Evolutionary conservation across 2,888 invertebrate species (phyloP), one percentile per base, ranked within the genome.

Genomic region (Cantharis rufa): DNA sequence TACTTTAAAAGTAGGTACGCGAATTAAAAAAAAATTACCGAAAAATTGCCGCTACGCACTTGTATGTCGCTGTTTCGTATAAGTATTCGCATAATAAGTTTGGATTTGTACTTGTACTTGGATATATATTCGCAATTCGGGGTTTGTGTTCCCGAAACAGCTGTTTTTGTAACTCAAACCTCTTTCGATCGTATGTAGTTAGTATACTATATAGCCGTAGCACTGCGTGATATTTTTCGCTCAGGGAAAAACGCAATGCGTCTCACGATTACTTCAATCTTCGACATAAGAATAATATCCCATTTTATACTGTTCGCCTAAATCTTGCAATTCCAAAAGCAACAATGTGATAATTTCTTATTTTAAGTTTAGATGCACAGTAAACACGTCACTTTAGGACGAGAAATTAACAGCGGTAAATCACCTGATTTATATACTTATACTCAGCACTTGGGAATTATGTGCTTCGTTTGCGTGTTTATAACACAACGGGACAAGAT

Each of bases 361-460:
- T 24, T 48, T 78, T 78, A 78, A 75, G 75, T 48, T 72, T 69
- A 69, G 72, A 70, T 75, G 69, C 70, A 48, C n/a, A n/a, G 48
- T 48, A 48, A 48, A 48, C 48, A 72, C 70, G 72, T 72, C 78
- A 75, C 78, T 70, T 27, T 75, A 75, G 75, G 78, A 79, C 78
- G 72, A 79, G 80, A 79, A 80, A 80, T 80, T 79, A 80, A 80
- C 80, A 78, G 71, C 79, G 69, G 69, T 70, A 71, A 77, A 78
- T 75, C 78, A 61, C 75, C 70, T 80, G 80, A 80, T 80, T 80
- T 80, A 80, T 80, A 71, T 73, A 80, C 78, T 76, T 62, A 74
- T 75, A 76, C 78, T 78, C 77, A 80, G 80, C 79, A 80, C 74
- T 80, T 78, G 79, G 72, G 76, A 80, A 80, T 80, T 80, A 79